These are phyloP conservation scores for Periphyllus acericola DNA, from an alignment of 2,888 invertebrate species.

Conservation along the genomic window DNA sequence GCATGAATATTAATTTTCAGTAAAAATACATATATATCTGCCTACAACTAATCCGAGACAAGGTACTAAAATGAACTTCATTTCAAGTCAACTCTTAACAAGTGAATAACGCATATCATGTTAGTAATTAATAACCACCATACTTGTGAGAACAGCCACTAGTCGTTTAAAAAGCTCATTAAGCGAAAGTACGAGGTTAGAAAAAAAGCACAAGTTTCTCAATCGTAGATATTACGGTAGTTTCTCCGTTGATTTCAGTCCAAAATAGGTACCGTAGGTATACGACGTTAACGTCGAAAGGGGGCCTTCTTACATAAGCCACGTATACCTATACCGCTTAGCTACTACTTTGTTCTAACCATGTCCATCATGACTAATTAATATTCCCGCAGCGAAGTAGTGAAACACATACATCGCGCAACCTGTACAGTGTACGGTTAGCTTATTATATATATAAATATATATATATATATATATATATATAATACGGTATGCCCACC, in stretches of 20 bases:
- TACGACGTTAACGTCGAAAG: background rate
- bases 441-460: background rate
- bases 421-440: background rate
- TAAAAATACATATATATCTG: background rate
- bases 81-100: background rate
- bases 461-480: background rate
- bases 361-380: constrained; percentile 37
- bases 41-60: background rate
- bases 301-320: background rate
- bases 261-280: background rate
- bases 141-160: background rate
- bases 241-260: constrained; percentile 22
- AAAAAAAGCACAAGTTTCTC: constrained; percentile 18
- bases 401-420: constrained; percentile 9
- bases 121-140: background rate
- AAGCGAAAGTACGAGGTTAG: constrained; percentile 5
- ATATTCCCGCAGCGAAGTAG: constrained; percentile 41
- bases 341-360: background rate
- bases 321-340: background rate
- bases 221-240: background rate
- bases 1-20: constrained; percentile 35
- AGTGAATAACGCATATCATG: background rate
- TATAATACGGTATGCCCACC: background rate
- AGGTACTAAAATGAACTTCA: background rate
- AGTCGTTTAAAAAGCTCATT: background rate